Base-by-base conservation (phyloP, 2,888 invertebrate species). In the Ctena decussata region DNA sequence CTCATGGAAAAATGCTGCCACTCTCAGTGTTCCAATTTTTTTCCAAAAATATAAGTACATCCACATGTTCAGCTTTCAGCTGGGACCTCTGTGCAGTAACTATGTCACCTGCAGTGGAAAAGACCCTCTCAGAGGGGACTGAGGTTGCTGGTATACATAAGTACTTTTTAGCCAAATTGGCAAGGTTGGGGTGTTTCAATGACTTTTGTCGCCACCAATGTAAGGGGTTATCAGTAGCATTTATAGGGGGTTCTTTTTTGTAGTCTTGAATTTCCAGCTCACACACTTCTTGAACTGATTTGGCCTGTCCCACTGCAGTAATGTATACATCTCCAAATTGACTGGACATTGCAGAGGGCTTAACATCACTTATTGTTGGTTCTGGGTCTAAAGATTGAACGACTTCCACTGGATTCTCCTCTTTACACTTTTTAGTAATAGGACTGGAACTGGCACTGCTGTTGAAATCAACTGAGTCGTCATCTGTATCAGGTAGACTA, bases 31-130 rank as follows among this genome's bases (percentile, higher is more conserved):
- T 35, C 80, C 74, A 75, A 49, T 86, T 87, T 37, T 84, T 82
- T 49, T 77, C 80, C 46, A 87, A 69, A 46, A 87, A 87, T 21
- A 84, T 82, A 0, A 87, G 79, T 27, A 41, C 70, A 27, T 87
- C 82, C 15, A 82, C 87, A 72, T 72, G 71, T n/a, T 79, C 39
- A 24, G 70, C n/a, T 5, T 65, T 75, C 5, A 86, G 41, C 2
- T 35, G 39, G 39, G 84, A 73, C 18, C 81, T 49, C 46, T 87
- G 84, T 0, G 80, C 82, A 30, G 84, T 80, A 0, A 87, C 77
- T n/a, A 87, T 71, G 46, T 82, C 84, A 0, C 82, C 84, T 24
- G 87, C 79, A 37, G 84, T 82, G 1, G 75, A 78, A 46, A 84
- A 86, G 0, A 86, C 77, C 21, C 83, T 60, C n/a, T 83, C 77